Conservation (phyloP, 1,140 invertebrate genomes). For the Centruroides sculpturatus region DNA sequence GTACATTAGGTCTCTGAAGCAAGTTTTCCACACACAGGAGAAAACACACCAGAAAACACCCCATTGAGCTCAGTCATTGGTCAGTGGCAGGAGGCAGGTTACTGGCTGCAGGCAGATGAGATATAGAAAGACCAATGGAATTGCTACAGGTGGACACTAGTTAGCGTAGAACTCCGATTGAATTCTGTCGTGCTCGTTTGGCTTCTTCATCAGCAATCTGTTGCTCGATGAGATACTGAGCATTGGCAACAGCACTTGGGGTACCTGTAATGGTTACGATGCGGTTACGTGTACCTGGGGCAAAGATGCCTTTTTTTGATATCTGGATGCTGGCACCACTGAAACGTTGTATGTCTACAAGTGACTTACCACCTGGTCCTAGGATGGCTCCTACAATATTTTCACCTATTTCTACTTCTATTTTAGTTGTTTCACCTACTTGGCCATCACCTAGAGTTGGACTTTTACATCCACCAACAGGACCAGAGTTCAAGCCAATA, state of each 20-base stretch:
- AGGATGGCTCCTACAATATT: conserved; percentile 90
- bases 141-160: not conserved
- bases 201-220: conserved; percentile 88
- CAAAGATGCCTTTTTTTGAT: conserved; percentile 94
- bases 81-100: not conserved
- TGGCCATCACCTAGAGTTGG: conserved; percentile 47
- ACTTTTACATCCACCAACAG: conserved; percentile 45
- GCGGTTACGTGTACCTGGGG: conserved; percentile 87
- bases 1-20: too few relatives aligned
- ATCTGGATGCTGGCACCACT: conserved; percentile 96
- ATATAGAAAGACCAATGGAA: conserved; percentile 1
- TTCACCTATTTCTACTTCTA: conserved; percentile 76
- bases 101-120: not conserved
- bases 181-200: conserved; percentile 73
- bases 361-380: conserved; percentile 83
- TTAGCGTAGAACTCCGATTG: conserved; percentile 19
- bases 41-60: not conserved
- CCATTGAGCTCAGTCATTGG: not conserved
- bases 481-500: conserved; percentile 32
- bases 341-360: conserved; percentile 92
- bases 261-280: conserved; percentile 90
- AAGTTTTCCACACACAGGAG: too few relatives aligned
- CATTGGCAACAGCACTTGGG: conserved; percentile 68
- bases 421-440: conserved; percentile 54
- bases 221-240: conserved; percentile 88